Conservation (phyloP, 2,888 invertebrate genomes). For the Thumatha senex region DNA sequence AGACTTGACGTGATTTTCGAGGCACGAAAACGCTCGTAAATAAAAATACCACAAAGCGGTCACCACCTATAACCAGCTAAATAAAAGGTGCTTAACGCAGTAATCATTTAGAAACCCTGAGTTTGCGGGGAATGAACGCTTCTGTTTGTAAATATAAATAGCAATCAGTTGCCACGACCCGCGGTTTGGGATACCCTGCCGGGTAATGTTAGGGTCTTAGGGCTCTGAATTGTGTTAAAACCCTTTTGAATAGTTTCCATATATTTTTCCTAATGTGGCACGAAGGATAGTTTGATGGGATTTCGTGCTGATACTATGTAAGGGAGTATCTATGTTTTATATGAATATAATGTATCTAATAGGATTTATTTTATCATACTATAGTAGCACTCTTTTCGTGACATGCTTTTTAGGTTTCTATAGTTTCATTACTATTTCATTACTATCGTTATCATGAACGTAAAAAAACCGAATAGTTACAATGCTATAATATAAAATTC, state of each 20-base stretch:
- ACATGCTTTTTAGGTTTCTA: not conserved
- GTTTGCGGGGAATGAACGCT: no score
- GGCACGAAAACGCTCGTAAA: no score
- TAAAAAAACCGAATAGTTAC: no score
- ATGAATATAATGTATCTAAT: not conserved
- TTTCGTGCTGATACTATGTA: conserved; percentile 14
- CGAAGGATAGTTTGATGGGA: conserved; percentile 24
- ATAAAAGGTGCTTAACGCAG: no score
- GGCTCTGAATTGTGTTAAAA: conserved; percentile 38
- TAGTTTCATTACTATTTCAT: not conserved
- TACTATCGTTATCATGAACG: no score
- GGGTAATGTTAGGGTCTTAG: conserved; percentile 34
- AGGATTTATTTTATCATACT: not conserved
- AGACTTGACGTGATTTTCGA: no score
- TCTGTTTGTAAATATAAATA: conserved; percentile 18
- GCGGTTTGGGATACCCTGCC: conserved; percentile 24
- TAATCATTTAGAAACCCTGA: no score
- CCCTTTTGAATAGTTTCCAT: conserved; percentile 35
- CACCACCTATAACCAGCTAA: no score
- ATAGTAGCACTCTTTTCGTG: not conserved
- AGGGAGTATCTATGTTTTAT: conserved; percentile 6
- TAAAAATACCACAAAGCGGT: no score
- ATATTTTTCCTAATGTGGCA: conserved; percentile 31
- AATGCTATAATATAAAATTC: no score
- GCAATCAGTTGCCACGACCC: conserved; percentile 20